Evolutionary conservation across 1,140 invertebrate genomes (phyloP), one percentile per base, ranked within the genome.

Genomic region (Drosophila kurseongensis): DNA sequence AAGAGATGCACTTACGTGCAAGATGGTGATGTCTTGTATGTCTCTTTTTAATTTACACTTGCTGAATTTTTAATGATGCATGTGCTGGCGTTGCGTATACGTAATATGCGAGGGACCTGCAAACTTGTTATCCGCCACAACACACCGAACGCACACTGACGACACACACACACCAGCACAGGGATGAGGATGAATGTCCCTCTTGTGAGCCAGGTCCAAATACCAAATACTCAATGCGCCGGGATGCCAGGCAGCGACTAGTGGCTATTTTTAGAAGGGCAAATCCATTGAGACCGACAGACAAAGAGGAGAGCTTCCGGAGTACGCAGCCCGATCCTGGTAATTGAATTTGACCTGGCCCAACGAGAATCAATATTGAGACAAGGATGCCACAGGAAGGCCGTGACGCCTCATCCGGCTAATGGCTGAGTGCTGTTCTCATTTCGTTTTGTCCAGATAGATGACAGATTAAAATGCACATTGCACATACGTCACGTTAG

Each of bases 321-420:
- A 47, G 41, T 59, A 51, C 47, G 55, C 48, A 56, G 68, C 48
- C 40, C 47, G 57, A 62, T 75, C 42, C 57, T 60, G 60, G 40
- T 82, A 82, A 86, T 88, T 86, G 78, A 86, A 88, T 85, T 78
- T 62, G 74, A 81, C 60, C 86, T 32, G 68, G 59, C 65, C 54
- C 68, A 59, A 86, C 60, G 57, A 57, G 77, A 88, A 82, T 82
- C 82, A 79, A 86, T 88, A 80, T 38, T 47, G 18, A 40, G 36
- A n/a, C 50, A 35, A 36, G 36, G 29, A 40, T 55, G 56, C 13
- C 13, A 29, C 69, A 51, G 52, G 52, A 65, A 29, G 58, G 14
- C 44, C 47, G 58, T 42, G 45, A 32, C n/a, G 16, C 42, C 38
- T 80, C 67, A 81, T 68, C 48, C 78, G 50, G 58, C 45, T 60